Percentiles rank a stretch among this genome's conserved stretches.
phyloP scores from a whole-genome alignment of 1,140 invertebrate genomes.

The Heterodera carotae region DNA sequence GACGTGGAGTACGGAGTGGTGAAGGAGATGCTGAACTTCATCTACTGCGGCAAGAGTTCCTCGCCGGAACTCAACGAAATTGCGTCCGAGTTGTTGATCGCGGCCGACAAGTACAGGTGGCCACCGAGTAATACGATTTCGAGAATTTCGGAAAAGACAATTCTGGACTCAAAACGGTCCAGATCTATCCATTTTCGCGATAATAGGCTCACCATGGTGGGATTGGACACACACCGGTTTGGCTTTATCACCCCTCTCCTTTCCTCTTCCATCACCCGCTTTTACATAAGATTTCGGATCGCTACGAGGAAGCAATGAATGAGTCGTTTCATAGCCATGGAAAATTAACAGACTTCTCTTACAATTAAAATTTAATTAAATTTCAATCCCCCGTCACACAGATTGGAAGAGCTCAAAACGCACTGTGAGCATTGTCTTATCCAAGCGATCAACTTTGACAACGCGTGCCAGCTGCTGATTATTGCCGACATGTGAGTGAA shows the following conservation, averaged over 20 bases:
- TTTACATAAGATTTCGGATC: too few relatives aligned
- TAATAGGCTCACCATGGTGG: too few relatives aligned
- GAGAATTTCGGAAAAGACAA: too few relatives aligned
- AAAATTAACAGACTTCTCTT: not conserved
- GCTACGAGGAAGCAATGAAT: too few relatives aligned
- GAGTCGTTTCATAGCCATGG: not conserved
- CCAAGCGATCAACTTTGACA: conserved; percentile 54
- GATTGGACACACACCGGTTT: too few relatives aligned
- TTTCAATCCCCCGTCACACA: conserved; percentile 17
- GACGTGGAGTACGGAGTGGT: conserved; percentile 61
- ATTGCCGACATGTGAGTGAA: conserved; percentile 57
- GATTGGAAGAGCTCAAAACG: conserved; percentile 55
- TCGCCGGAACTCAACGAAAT: conserved; percentile 56
- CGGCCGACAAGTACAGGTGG: conserved; percentile 63
- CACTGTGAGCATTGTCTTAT: conserved; percentile 59
- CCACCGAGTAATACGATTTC: too few relatives aligned
- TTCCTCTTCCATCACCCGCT: too few relatives aligned
- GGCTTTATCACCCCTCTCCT: too few relatives aligned
- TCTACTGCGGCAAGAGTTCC: conserved; percentile 56
- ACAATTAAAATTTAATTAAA: conserved; percentile 18
- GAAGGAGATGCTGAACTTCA: conserved; percentile 63
- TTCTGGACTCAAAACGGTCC: too few relatives aligned
- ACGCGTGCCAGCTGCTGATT: conserved; percentile 62
- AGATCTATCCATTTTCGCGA: too few relatives aligned
- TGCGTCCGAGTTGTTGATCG: conserved; percentile 63